Evolutionary conservation across 2,888 invertebrate genomes (phyloP), one percentile per base, ranked within the genome.

Genomic region (Oxyteleia sp.): DNA sequence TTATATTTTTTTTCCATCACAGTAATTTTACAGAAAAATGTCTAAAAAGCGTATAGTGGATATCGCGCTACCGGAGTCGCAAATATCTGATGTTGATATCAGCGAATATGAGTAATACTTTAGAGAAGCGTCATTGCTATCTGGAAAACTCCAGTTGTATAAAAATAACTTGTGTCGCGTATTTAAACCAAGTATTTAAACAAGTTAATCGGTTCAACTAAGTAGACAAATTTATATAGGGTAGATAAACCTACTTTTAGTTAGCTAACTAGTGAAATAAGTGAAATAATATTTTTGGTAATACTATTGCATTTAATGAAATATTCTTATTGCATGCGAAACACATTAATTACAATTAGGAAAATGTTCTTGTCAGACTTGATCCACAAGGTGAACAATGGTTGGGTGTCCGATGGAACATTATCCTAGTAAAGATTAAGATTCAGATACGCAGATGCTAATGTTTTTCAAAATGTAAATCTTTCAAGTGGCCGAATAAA

Each of bases 401-500:
- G 38, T n/a, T 38, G n/a, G n/a, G n/a, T n/a, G n/a, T n/a, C n/a
- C n/a, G 32, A 53, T 32, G 16, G 41, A 53, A 43, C 15, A 59
- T 43, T 43, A 43, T 23, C 15, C 43, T 13, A 1, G 26, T 41
- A 29, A 4, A 61, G 59, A 61, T 43, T 43, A 26, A 43, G 1
- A 61, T 26, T 61, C 51, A 15, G 16, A 35, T 38, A 38, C 10
- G 20, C 8, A 32, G 16, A 64, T 10, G 49, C 16, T 43, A 20
- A 57, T 20, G 38, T 57, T n/a, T n/a, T n/a, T 11, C 15, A 3
- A 49, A n/a, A n/a, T 49, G 49, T 18, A 49, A 49, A 49, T 18
- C 18, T 43, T 15, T 47, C 32, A 16, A 47, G 15, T 47, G 41
- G 47, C 55, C 18, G 53, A 69, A 68, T 51, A 18, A 78, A 69